phyloP scores from a whole-genome alignment of 2,888 invertebrate species.

The Beris morrisii region DNA sequence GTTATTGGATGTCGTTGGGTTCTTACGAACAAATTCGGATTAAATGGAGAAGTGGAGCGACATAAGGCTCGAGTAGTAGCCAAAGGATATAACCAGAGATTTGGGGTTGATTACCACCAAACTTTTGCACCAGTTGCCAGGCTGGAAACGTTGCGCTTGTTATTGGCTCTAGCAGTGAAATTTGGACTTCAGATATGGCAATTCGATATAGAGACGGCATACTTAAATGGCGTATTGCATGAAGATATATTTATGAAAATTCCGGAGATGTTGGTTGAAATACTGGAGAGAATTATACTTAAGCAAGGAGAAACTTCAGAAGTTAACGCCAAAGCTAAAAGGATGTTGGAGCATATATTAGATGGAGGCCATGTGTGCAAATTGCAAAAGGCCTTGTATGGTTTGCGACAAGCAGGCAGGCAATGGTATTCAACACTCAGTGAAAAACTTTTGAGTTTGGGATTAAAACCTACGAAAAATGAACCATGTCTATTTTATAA shows the following conservation, averaged over 20 bases:
- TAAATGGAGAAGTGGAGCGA: conserved; percentile 28
- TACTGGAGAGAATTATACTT: conserved; percentile 32
- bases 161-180: conserved; percentile 35
- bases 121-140: conserved; percentile 36
- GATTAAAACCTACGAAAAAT: too few species aligned
- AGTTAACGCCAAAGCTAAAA: conserved; percentile 9
- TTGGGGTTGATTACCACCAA: conserved; percentile 32
- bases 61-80: conserved; percentile 34
- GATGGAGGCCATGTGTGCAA: conserved; percentile 33
- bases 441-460: conserved; percentile 29
- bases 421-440: conserved; percentile 32
- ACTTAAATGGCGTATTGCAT: conserved; percentile 33
- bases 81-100: conserved; percentile 33
- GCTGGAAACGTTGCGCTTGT: conserved; percentile 34
- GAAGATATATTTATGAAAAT: conserved; percentile 32
- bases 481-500: conserved; percentile 36
- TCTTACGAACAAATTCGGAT: conserved; percentile 30
- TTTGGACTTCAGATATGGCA: conserved; percentile 32
- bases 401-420: conserved; percentile 30
- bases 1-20: conserved; percentile 38
- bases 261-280: conserved; percentile 30
- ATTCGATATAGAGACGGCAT: conserved; percentile 36
- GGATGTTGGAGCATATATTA: conserved; percentile 22
- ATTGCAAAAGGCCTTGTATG: conserved; percentile 33
- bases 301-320: conserved; percentile 11